Evolutionary conservation across 1,140 invertebrate species (phyloP).

Genomic region (Cataglyphis hispanica): DNA sequence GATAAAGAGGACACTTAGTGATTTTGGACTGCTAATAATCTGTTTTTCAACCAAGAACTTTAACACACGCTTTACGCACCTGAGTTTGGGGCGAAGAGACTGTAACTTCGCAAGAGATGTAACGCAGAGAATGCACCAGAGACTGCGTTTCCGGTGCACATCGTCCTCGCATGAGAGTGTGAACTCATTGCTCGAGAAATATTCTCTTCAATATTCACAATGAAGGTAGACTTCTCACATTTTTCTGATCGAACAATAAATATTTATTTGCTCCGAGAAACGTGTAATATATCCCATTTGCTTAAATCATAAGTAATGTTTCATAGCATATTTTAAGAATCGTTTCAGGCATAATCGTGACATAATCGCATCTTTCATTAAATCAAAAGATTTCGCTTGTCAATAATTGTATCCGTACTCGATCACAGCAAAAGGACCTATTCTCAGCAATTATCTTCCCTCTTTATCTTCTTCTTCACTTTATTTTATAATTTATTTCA

Average conservation of each 20-base stretch:
- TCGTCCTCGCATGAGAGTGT: conserved; percentile 67
- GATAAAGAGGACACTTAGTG: not conserved
- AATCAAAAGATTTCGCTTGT: not conserved
- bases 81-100: conserved; percentile 74
- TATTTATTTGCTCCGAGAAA: not conserved
- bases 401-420: not conserved
- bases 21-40: not conserved
- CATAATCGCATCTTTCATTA: not conserved
- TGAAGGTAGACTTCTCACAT: conserved; percentile 16
- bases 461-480: not conserved
- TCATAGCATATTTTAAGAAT: not conserved
- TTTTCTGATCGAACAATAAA: not conserved
- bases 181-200: conserved; percentile 70
- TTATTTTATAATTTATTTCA: not conserved
- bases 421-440: not conserved
- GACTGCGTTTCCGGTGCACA: conserved; percentile 67
- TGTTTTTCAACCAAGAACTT: not conserved
- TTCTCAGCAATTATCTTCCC: not conserved
- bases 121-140: conserved; percentile 78
- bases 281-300: not conserved
- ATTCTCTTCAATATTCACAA: conserved; percentile 22
- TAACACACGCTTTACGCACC: conserved; percentile 64
- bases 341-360: not conserved
- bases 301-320: not conserved
- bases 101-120: conserved; percentile 80